Conservation (phyloP, 2,113 vertebrate genomes). For the Gopherus flavomarginatus region DNA sequence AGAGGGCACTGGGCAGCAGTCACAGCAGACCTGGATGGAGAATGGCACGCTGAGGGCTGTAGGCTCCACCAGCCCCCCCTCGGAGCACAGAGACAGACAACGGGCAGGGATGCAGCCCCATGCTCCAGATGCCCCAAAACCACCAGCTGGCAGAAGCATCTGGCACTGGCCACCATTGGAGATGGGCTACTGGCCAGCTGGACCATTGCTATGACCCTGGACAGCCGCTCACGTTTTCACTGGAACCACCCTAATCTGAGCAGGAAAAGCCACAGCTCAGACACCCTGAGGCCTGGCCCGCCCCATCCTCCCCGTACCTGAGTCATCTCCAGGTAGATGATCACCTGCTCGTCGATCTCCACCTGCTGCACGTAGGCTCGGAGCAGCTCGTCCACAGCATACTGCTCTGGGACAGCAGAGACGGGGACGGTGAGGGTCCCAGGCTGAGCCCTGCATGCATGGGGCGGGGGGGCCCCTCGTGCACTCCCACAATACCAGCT, state of each 20-base stretch:
- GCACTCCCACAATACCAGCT: background rate
- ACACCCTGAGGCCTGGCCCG: background rate
- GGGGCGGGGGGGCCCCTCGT: accelerated
- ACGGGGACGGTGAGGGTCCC: background rate
- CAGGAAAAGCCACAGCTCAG: background rate
- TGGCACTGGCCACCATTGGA: no score
- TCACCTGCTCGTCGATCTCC: slow-evolving; percentile 89
- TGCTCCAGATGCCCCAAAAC: background rate
- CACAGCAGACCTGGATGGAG: no score
- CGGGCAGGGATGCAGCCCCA: background rate
- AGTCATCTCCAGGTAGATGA: slow-evolving; percentile 89
- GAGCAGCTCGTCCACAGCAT: slow-evolving; percentile 88
- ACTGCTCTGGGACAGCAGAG: slow-evolving; percentile 80
- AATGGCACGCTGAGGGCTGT: no score
- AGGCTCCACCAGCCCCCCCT: no score
- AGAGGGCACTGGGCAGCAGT: no score
- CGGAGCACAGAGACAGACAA: no score
- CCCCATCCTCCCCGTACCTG: slow-evolving; percentile 77
- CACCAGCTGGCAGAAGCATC: background rate
- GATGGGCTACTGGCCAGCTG: no score
- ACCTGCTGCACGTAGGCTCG: slow-evolving; percentile 81
- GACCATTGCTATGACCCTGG: no score
- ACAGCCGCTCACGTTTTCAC: background rate
- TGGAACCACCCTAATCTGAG: no score
- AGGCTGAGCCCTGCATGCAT: accelerated